Evolutionary conservation across 1,140 invertebrate genomes (phyloP), one percentile per base, ranked within the genome.

Genomic region (Cylas formicarius): DNA sequence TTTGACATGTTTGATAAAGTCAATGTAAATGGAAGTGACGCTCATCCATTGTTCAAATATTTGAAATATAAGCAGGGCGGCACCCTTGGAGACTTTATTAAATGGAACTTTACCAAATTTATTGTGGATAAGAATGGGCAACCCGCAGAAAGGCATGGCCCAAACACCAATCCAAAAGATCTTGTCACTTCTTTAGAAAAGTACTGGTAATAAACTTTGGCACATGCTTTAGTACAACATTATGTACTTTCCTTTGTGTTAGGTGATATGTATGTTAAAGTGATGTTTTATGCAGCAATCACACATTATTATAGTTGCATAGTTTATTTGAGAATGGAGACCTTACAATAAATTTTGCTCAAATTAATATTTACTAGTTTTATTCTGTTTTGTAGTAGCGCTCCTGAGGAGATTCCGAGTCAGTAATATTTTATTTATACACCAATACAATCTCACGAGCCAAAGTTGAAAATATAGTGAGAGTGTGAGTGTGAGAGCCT

Each of bases 31-130:
- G 90, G 91, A 0, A 75, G 81, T 6, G 68, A 81, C 50, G 82
- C 91, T 4, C 79, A 85, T 70, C 91, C 92, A 0, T 61, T 97
- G 13, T 97, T 77, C 70, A 83, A 85, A 45, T 97, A 81, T 65
- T 69, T 97, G 48, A 93, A 96, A 67, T 63, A 76, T 16, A 89
- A 86, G 48, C 77, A 90, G 58, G 68, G 72, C 4, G 85, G 86
- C 1, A 76, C 72, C 3, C 50, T 87, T 9, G 78, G 75, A 9
- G 72, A 81, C 60, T 77, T 74, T 29, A 91, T 97, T 48, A 96
- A 97, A 61, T 97, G 94, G 94, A 98, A 97, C 67, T 97, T 97
- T 55, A 89, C 89, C 2, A 97, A 97, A 65, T 98, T 97, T 65
- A 74, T 97, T 23, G 70, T 97, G 18, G 78, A 96, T 64, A 86